phyloP scores from a whole-genome alignment of 1,140 invertebrate genomes.

The Euwallacea similis region DNA sequence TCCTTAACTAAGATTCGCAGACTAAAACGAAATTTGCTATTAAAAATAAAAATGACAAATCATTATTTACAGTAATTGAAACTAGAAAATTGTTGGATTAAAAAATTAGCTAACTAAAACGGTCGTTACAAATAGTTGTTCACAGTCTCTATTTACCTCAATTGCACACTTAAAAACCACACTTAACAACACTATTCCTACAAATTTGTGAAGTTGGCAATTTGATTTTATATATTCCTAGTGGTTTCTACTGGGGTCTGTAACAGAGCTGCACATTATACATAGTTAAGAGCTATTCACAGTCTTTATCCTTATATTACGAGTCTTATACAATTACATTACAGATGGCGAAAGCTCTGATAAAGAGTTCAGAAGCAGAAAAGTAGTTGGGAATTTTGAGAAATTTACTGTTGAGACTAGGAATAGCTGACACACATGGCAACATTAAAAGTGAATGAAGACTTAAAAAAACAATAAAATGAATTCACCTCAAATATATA shows the following conservation, averaged over 20 bases:
- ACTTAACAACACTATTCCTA: conserved; percentile 47
- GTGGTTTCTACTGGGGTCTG: conserved; percentile 17
- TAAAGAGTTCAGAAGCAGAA: too few relatives aligned
- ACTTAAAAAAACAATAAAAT: too few relatives aligned
- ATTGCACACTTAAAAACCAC: conserved; percentile 50
- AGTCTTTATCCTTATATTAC: conserved; percentile 42
- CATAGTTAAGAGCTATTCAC: conserved; percentile 42
- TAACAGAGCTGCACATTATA: conserved; percentile 40
- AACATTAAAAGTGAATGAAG: too few relatives aligned
- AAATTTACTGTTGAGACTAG: too few relatives aligned
- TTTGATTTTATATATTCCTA: conserved; percentile 20
- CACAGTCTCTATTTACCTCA: conserved; percentile 45
- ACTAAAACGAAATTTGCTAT: conserved; percentile 38
- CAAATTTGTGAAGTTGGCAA: conserved; percentile 43
- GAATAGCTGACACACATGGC: too few relatives aligned
- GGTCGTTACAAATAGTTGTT: conserved; percentile 25
- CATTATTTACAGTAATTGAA: conserved; percentile 34
- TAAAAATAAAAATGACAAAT: conserved; percentile 24
- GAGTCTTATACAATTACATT: conserved; percentile 22
- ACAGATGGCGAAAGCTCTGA: neutral
- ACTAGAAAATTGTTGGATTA: conserved; percentile 12
- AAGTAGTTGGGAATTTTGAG: too few relatives aligned
- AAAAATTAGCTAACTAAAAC: conserved; percentile 39
- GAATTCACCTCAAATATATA: too few relatives aligned
- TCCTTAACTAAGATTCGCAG: conserved; percentile 14